These are phyloP conservation scores for Recurvirostra avosetta DNA, from an alignment of 2,113 vertebrate species.

Conservation along the genomic window DNA sequence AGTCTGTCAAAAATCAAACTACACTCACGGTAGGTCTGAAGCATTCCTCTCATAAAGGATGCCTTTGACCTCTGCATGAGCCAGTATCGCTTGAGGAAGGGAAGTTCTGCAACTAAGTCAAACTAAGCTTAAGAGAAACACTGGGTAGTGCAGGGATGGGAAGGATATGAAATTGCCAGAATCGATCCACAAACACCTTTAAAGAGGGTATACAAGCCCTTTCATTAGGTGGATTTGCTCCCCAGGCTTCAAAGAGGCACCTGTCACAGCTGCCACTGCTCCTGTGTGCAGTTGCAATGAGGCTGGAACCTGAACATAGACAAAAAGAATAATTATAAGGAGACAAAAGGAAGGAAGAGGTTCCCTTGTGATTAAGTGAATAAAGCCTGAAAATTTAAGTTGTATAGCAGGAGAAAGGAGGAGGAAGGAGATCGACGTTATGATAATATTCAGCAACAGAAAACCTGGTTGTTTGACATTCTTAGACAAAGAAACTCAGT, in stretches of 20 bases:
- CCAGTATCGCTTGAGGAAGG: neutral
- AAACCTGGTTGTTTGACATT: neutral
- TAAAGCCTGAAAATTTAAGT: constrained; percentile 6
- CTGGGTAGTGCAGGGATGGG: neutral
- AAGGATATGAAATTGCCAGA: neutral
- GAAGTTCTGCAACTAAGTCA: neutral
- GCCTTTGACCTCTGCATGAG: constrained; percentile 8
- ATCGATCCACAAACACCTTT: neutral
- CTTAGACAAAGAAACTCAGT: neutral
- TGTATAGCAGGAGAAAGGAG: neutral
- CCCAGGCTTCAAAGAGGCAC: constrained; percentile 15
- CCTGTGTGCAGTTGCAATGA: neutral
- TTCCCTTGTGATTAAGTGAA: constrained; percentile 3
- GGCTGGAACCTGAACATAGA: neutral
- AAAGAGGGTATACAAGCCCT: neutral
- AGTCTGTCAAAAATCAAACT: neutral
- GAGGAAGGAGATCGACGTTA: neutral
- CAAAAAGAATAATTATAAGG: constrained; percentile 12
- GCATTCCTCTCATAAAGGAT: neutral
- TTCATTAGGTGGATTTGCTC: neutral
- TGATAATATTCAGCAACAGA: neutral
- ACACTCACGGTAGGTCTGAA: rapidly evolving
- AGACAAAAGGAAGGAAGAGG: neutral
- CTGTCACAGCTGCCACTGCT: neutral
- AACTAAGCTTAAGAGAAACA: neutral